phyloP scores from a whole-genome alignment of 2,888 invertebrate species.

The Macaria notata region DNA sequence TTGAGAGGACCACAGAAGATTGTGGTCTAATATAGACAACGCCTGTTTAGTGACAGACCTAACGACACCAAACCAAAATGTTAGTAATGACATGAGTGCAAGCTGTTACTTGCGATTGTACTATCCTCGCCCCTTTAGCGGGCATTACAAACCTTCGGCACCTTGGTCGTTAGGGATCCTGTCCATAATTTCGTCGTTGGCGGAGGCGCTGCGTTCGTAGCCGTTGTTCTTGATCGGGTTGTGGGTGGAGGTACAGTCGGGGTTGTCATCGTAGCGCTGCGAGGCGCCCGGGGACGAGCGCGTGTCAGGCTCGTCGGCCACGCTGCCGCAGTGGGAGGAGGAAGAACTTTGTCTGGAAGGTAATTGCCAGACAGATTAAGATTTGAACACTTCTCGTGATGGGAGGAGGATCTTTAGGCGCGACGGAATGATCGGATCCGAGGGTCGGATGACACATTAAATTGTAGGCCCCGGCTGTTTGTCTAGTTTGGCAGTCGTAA shows the following conservation, averaged over 20 bases:
- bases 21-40: too few species aligned
- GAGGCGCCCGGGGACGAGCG: constrained; percentile 76
- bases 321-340: constrained; percentile 78
- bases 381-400: too few species aligned
- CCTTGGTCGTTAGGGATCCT: constrained; percentile 77
- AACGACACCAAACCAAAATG: not conserved
- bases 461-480: too few species aligned
- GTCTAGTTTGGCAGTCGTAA: too few species aligned
- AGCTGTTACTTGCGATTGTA: constrained; percentile 21
- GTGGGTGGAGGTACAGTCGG: constrained; percentile 75
- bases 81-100: constrained; percentile 21
- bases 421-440: too few species aligned
- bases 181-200: constrained; percentile 72
- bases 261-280: constrained; percentile 72
- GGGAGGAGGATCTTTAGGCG: too few species aligned
- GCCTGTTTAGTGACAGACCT: not conserved
- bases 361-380: too few species aligned
- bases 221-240: constrained; percentile 79
- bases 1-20: too few species aligned
- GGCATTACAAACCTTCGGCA: constrained; percentile 68
- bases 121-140: constrained; percentile 30
- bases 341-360: constrained; percentile 75
- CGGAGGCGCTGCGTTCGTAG: constrained; percentile 72
- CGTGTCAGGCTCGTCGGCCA: constrained; percentile 76
- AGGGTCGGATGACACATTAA: too few species aligned